phyloP scores from a whole-genome alignment of 1,140 invertebrate species.

The Drosophila watanabei region DNA sequence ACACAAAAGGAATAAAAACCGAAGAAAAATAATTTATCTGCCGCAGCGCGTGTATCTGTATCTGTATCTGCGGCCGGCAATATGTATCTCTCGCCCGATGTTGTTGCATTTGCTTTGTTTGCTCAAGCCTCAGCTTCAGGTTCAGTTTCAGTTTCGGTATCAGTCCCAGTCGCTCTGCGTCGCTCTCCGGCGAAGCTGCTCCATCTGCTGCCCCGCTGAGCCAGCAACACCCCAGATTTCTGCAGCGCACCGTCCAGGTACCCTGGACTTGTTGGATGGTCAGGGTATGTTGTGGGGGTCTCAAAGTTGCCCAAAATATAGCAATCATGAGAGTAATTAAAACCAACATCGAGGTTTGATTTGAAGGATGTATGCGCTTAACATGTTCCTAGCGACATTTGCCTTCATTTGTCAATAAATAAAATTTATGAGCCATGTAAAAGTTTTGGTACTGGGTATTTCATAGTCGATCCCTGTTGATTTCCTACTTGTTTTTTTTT shows the following conservation, averaged over 20 bases:
- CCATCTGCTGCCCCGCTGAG: constrained; percentile 65
- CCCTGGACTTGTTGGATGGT: constrained; percentile 7
- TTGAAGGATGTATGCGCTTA: neutral
- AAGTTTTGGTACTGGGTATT: neutral
- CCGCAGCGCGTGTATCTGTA: constrained; percentile 63
- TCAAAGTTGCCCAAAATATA: neutral
- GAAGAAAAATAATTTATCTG: constrained; percentile 77
- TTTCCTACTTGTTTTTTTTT: constrained; percentile 13
- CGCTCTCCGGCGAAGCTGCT: constrained; percentile 25
- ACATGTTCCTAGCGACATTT: neutral
- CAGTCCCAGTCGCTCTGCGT: constrained; percentile 17
- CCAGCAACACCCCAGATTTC: constrained; percentile 70
- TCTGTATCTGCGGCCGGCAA: constrained; percentile 60
- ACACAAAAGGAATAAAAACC: constrained; percentile 30
- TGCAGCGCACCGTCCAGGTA: constrained; percentile 26
- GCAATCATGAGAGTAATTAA: neutral
- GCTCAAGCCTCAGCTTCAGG: constrained; percentile 65
- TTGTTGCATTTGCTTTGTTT: constrained; percentile 63
- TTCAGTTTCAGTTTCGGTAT: constrained; percentile 46
- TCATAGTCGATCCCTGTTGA: neutral
- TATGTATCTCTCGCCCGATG: constrained; percentile 53
- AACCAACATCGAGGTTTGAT: neutral
- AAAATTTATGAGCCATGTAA: neutral
- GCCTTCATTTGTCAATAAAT: too few species aligned
- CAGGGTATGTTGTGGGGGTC: neutral